phyloP scores from a whole-genome alignment of 2,888 invertebrate species.

The Bombylius major region DNA sequence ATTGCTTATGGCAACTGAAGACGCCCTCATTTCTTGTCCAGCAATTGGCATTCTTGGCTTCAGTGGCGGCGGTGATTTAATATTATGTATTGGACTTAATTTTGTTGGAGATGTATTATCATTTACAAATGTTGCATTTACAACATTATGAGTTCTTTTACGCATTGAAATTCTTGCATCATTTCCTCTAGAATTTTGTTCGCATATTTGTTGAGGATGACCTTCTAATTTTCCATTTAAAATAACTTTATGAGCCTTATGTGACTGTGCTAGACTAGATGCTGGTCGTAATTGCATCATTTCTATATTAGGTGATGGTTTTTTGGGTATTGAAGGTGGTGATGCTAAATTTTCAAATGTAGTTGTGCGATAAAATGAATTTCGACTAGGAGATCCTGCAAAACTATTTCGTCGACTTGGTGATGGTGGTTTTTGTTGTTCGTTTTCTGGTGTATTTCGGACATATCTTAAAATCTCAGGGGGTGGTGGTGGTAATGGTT shows the following conservation, averaged over 20 bases:
- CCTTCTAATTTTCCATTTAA: conserved; percentile 23
- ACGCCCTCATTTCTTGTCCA: conserved; percentile 16
- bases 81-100: conserved; percentile 2
- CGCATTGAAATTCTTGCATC: conserved; percentile 20
- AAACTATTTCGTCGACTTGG: conserved; percentile 36
- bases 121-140: conserved; percentile 3
- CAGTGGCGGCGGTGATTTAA: conserved; percentile 28
- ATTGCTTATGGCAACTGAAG: conserved; percentile 12
- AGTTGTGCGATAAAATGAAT: conserved; percentile 19
- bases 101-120: not conserved
- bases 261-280: conserved; percentile 22
- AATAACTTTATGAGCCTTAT: conserved; percentile 24
- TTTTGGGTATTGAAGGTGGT: conserved; percentile 31
- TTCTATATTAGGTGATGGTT: conserved; percentile 25
- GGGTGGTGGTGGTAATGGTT: conserved; percentile 36
- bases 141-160: conserved; percentile 33
- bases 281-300: conserved; percentile 25
- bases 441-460: conserved; percentile 12
- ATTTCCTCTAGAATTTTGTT: conserved; percentile 7
- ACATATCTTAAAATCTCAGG: conserved; percentile 30
- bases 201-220: conserved; percentile 10
- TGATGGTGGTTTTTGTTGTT: conserved; percentile 25
- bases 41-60: conserved; percentile 28
- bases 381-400: conserved; percentile 33
- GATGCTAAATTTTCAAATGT: conserved; percentile 19